A percentile compares a stretch with the other conserved stretches of the same genome.
phyloP scores from a whole-genome alignment of 2,113 vertebrate genomes.

The Toxotes chatareus region DNA sequence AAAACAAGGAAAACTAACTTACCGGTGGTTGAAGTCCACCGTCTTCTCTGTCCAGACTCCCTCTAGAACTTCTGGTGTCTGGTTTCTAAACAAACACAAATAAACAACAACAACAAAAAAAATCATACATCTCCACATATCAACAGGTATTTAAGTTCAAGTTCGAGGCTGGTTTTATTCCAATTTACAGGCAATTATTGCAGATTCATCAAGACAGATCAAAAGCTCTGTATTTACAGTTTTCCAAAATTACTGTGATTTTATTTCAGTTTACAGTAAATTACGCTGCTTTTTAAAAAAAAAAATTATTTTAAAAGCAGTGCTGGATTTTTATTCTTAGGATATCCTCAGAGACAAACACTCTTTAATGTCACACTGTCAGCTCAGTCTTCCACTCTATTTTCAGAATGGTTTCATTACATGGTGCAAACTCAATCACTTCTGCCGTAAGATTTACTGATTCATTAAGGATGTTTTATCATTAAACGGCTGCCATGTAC shows the following conservation, averaged over 20 bases:
- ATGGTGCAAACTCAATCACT: not conserved
- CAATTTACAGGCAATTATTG: not conserved
- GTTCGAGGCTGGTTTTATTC: not conserved
- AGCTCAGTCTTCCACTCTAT: not conserved
- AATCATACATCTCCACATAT: slow-evolving; percentile 8
- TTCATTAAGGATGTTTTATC: not conserved
- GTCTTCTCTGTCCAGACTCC: slow-evolving; percentile 94
- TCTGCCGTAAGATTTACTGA: not conserved
- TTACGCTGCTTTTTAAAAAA: not conserved
- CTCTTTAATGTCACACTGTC: not conserved
- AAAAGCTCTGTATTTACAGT: not conserved
- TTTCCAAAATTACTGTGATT: not conserved
- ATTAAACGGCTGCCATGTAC: not conserved
- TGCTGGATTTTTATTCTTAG: not conserved
- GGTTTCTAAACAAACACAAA: slow-evolving; percentile 88
- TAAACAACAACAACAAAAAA: slow-evolving; percentile 4
- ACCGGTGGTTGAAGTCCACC: slow-evolving; percentile 90
- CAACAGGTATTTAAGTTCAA: not conserved
- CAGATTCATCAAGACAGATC: not conserved
- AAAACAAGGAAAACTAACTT: slow-evolving; percentile 72
- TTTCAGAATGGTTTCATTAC: not conserved
- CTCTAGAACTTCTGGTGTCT: slow-evolving; percentile 92
- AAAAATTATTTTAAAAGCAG: slow-evolving; percentile 1
- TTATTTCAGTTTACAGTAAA: not conserved
- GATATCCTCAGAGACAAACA: not conserved